Evolutionary conservation across 2,888 invertebrate genomes (phyloP), one percentile per base, ranked within the genome.

Genomic region (Rhagonycha fulva): DNA sequence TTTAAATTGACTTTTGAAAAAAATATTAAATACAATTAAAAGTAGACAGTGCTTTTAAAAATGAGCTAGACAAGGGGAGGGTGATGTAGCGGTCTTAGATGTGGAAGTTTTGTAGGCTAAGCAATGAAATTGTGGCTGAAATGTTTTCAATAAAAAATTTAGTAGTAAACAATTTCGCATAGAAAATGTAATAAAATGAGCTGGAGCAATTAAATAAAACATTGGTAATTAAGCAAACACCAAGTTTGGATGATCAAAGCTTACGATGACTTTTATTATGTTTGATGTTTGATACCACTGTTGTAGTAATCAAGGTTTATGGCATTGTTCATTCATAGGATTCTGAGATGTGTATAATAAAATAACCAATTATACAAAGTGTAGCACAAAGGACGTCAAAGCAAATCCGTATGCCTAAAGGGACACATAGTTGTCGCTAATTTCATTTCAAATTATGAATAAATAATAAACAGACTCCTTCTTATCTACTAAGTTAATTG

Each of bases 331-430:
- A 66, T 60, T 62, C 63, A 67, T 30, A 23, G 28, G n/a, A 28
- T 74, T 30, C 62, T 68, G 71, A 75, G 67, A 71, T 70, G 70
- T 30, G 47, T 47, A 47, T 47, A 76, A 73, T 73, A 76, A 72
- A 73, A 76, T 73, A 68, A 60, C 68, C 76, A 76, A 74, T 76
- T 76, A 76, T 70, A 70, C 68, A 73, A 74, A 76, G 71, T 76
- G 73, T 47, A 76, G 67, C 67, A 70, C 70, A 70, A 30, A 70
- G 76, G 47, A 72, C 70, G 76, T 76, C 76, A 76, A 73, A 76
- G 73, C n/a, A 60, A 68, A 76, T 72, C 68, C 61, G 62, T 66
- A 61, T 14, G 24, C 32, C 30, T n/a, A 32, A 30, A 61, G 66
- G 26, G 70, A 66, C 47, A 24, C 30, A 32, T 26, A 68, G 68